Evolutionary conservation across 2,888 invertebrate genomes (phyloP).

Genomic region (Drosophila quasianomalipes): DNA sequence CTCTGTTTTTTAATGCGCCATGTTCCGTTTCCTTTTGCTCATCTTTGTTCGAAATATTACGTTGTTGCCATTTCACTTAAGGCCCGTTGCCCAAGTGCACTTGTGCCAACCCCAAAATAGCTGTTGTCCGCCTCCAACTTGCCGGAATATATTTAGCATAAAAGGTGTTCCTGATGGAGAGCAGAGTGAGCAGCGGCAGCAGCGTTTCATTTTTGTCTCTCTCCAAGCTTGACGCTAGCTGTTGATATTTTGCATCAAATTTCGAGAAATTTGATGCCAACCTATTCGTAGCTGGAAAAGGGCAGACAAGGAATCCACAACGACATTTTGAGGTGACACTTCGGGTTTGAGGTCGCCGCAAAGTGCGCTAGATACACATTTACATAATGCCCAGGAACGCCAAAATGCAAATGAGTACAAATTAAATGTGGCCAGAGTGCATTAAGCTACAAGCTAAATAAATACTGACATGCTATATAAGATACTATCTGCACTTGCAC

Average conservation of each 20-base stretch:
- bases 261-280: constrained; percentile 40
- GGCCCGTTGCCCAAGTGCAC: constrained; percentile 79
- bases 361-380: constrained; percentile 80
- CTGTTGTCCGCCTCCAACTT: constrained; percentile 38
- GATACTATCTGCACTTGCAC: neutral
- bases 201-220: constrained; percentile 14
- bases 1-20: constrained; percentile 56
- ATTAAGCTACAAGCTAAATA: constrained; percentile 34
- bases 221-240: constrained; percentile 46
- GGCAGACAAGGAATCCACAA: constrained; percentile 25
- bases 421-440: constrained; percentile 73
- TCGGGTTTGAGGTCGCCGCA: constrained; percentile 63
- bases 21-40: constrained; percentile 38
- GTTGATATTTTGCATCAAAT: constrained; percentile 74
- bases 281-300: constrained; percentile 1
- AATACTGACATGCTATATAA: neutral
- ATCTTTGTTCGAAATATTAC: constrained; percentile 58
- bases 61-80: constrained; percentile 77
- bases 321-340: constrained; percentile 63
- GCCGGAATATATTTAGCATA: constrained; percentile 72
- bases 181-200: constrained; percentile 30
- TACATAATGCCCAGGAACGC: constrained; percentile 72
- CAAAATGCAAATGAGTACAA: constrained; percentile 80
- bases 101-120: constrained; percentile 78
- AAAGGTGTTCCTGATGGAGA: constrained; percentile 53